A percentile compares a stretch with the other conserved stretches of the same genome.
Conservation (phyloP, 2,113 vertebrate genomes). For the Grammomys surdaster region DNA sequence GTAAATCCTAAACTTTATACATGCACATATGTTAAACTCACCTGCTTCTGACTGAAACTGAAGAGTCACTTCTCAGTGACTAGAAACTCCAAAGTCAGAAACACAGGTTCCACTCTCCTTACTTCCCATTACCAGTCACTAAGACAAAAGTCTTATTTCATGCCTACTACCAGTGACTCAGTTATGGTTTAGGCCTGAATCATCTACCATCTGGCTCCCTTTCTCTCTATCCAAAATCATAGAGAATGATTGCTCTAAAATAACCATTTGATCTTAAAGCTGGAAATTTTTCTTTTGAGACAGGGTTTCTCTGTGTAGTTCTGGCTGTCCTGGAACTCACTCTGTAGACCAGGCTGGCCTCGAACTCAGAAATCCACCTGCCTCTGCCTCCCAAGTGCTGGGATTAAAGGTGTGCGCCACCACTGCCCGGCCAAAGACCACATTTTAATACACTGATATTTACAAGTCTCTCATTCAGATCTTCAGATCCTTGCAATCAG, state of each 20-base stretch:
- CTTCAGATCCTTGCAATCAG: slow-evolving; percentile 5
- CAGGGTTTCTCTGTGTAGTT: too few species aligned
- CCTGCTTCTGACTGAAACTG: background rate
- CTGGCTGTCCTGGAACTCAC: too few species aligned
- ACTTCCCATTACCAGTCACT: background rate
- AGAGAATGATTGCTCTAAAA: background rate
- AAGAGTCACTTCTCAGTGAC: background rate
- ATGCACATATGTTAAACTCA: background rate
- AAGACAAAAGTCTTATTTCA: background rate
- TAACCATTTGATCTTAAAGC: background rate
- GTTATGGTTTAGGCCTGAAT: background rate
- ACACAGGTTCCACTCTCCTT: background rate
- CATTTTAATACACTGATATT: slow-evolving; percentile 48
- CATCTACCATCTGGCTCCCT: background rate
- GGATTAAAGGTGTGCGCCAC: background rate
- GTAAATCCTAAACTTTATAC: background rate
- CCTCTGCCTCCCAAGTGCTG: background rate
- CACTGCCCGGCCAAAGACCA: background rate
- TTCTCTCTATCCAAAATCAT: background rate
- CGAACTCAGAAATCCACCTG: background rate
- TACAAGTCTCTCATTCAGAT: background rate
- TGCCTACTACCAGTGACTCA: background rate
- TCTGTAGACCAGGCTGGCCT: background rate
- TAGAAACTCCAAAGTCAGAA: background rate
- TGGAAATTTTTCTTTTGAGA: background rate